Evolutionary conservation across 92 coral and sea anemone genomes (phyloP).

Genomic region (Anthopleura xanthogrammica): DNA sequence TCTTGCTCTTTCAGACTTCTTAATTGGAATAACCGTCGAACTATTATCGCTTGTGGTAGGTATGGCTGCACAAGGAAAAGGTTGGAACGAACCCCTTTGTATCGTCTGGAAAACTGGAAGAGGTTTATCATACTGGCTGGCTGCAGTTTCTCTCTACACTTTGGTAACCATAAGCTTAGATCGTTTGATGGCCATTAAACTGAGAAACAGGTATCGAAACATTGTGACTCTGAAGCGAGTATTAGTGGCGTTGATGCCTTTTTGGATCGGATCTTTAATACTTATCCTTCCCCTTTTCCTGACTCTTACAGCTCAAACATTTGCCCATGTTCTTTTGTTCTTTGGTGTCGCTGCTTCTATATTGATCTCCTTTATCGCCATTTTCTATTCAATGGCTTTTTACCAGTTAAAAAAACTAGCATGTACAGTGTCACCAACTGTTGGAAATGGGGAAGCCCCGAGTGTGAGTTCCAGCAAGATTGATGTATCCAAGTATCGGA

Average conservation of each 20-base stretch:
- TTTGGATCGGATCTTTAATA: neutral
- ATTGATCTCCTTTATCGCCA: neutral
- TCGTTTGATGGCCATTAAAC: neutral
- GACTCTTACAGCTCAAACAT: neutral
- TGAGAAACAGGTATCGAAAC: neutral
- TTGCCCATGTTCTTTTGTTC: too few relatives aligned
- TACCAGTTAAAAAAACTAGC: neutral
- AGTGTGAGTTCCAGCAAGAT: neutral
- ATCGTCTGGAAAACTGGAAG: neutral
- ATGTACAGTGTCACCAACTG: neutral
- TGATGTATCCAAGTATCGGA: neutral
- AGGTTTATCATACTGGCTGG: neutral
- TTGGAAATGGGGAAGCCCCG: neutral
- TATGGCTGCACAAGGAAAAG: neutral
- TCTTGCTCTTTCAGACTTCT: slow-evolving; percentile 7
- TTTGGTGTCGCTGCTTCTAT: neutral
- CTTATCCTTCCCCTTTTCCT: neutral
- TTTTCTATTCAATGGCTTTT: neutral
- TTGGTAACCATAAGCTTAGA: neutral
- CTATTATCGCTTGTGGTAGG: neutral
- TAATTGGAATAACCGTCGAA: neutral
- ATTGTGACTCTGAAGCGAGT: neutral
- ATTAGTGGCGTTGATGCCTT: neutral
- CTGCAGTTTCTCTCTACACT: neutral
- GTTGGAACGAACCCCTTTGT: neutral